phyloP scores from a whole-genome alignment of 2,113 vertebrate species.

The Argyrosomus japonicus region DNA sequence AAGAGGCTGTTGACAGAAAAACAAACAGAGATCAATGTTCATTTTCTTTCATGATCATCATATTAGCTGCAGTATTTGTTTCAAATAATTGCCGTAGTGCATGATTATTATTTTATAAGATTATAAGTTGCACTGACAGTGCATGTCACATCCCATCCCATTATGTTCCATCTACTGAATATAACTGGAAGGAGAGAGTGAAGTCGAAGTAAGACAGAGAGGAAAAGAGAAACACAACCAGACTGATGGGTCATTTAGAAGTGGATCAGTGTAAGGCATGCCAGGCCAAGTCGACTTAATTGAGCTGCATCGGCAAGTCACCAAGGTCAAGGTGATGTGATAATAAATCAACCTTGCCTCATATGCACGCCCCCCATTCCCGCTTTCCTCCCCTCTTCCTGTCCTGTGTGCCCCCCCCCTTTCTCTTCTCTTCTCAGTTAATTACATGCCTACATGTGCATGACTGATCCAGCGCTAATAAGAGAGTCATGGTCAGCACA shows the following conservation, averaged over 20 bases:
- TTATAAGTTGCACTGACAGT: not conserved
- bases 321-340: constrained; percentile 80
- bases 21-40: not conserved
- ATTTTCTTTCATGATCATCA: constrained; percentile 15
- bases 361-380: constrained; percentile 31
- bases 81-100: not conserved
- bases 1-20: not conserved
- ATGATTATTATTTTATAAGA: constrained; percentile 10
- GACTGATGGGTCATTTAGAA: constrained; percentile 61
- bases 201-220: not conserved
- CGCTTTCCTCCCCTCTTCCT: constrained; percentile 7
- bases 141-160: constrained; percentile 1
- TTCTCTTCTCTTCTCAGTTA: constrained; percentile 54
- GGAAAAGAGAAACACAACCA: constrained; percentile 18
- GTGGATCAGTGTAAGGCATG: constrained; percentile 64
- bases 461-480: constrained; percentile 76
- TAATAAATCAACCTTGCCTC: constrained; percentile 78
- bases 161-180: constrained; percentile 10
- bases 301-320: constrained; percentile 78
- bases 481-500: constrained; percentile 66
- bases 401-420: not conserved
- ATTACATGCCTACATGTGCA: constrained; percentile 77
- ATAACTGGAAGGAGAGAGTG: constrained; percentile 24
- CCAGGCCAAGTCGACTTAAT: constrained; percentile 71
- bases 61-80: not conserved